Evolutionary conservation across 2,113 vertebrate genomes (phyloP), one percentile per base, ranked within the genome.

Genomic region (Pampusana beccarii): DNA sequence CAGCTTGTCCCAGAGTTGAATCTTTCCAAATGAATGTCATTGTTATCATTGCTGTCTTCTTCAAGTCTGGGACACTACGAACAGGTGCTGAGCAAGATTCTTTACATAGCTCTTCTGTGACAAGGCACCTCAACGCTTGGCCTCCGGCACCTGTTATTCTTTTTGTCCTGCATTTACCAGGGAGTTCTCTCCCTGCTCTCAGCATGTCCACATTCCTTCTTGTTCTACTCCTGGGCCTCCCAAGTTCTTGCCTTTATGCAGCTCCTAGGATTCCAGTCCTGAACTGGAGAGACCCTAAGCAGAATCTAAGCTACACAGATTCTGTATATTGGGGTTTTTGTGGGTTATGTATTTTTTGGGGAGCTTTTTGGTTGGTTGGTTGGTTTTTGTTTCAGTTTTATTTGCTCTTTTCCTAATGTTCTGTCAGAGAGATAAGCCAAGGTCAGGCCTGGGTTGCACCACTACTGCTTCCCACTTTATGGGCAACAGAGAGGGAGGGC

Each of bases 61-160:
- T 10, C 0, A 8, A 51, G 71, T 23, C 54, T 58, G 33, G 16
- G 50, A 90, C 44, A 57, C 36, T 28, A 48, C 4, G 25, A 58
- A 90, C 79, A 92, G 82, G 66, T 80, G 90, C 72, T 73, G 51
- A 40, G 62, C 54, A 86, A 86, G 88, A 93, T 96, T 86, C 67
- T 79, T 96, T 50, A 74, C 94, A 92, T 74, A 88, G 46, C 64
- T 92, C 20, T 86, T 93, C 64, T 67, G 56, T 46, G 51, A 77
- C 61, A 80, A 54, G 36, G 25, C 56, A 93, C 42, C 51, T 90
- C 33, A 86, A 66, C 48, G 64, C n/a, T 72, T 80, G 67, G 36
- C 88, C 88, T 93, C 54, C 56, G 51, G 40, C 95, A 96, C 50
- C 86, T 90, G 77, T 77, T 75, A 38, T 46, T 86, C 90, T 87